These are phyloP conservation scores for Eclectus roratus DNA, from an alignment of 2,113 vertebrate species.

Conservation along the genomic window DNA sequence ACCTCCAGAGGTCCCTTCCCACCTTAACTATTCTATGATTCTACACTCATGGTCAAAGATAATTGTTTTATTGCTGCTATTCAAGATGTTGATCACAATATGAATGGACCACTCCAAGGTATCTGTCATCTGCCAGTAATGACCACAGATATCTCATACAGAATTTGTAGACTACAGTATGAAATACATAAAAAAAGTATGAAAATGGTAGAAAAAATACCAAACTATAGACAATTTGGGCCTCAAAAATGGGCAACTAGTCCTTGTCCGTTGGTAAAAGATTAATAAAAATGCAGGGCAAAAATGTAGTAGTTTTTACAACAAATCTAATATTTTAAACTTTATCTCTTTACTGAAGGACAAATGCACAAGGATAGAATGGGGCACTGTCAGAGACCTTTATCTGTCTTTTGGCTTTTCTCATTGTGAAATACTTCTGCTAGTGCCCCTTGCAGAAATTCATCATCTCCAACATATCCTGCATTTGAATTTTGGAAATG, in stretches of 20 bases:
- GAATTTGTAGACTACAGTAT: not conserved
- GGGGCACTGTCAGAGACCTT: not conserved
- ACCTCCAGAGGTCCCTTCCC: not conserved
- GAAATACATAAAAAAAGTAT: not conserved
- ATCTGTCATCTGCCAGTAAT: not conserved
- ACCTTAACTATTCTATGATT: not conserved
- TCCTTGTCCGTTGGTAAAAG: not conserved
- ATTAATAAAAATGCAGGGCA: not conserved
- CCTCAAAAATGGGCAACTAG: not conserved
- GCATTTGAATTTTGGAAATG: not conserved
- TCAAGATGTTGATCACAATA: not conserved
- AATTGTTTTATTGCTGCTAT: not conserved
- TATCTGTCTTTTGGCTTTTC: not conserved
- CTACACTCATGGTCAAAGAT: not conserved
- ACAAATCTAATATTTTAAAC: not conserved
- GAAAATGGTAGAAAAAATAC: not conserved
- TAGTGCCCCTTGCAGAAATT: not conserved
- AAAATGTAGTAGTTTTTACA: not conserved
- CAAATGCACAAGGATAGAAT: not conserved
- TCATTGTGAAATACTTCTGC: not conserved
- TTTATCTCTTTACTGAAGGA: not conserved
- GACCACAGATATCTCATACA: not conserved
- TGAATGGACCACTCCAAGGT: not conserved
- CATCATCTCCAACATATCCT: not conserved
- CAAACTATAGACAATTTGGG: not conserved